Conservation (phyloP, 2,113 vertebrate species). For the Myrmecophaga tridactyla region DNA sequence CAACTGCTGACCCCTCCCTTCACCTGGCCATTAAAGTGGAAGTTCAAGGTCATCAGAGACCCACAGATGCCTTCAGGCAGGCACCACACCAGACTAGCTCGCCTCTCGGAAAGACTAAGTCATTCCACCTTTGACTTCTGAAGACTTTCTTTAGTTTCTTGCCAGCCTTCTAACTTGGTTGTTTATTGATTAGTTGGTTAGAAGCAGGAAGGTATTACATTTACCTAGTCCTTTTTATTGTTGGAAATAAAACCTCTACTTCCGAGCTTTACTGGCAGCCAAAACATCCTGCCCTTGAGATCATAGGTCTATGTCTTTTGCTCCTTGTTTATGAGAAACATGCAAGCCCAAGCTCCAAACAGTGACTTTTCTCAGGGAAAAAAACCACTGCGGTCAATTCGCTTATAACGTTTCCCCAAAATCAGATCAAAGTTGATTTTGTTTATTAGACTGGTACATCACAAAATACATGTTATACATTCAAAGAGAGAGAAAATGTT, state of each 20-base stretch:
- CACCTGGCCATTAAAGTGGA: too few relatives aligned
- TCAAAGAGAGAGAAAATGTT: neutral
- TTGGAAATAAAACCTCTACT: neutral
- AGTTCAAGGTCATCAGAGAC: neutral
- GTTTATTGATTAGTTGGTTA: neutral
- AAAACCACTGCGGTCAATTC: neutral
- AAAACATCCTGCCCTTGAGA: neutral
- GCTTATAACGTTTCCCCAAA: neutral
- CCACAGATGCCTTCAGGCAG: neutral
- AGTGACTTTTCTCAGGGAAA: too few relatives aligned
- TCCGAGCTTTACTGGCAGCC: neutral
- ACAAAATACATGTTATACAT: neutral
- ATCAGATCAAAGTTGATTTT: too few relatives aligned
- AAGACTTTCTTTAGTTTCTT: neutral
- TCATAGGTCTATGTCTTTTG: neutral
- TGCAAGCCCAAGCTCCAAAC: neutral
- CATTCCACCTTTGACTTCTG: neutral
- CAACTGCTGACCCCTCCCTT: neutral
- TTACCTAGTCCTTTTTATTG: rapidly evolving
- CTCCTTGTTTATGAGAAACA: too few relatives aligned
- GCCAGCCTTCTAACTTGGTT: too few relatives aligned
- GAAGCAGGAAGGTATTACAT: neutral
- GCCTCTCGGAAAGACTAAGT: neutral
- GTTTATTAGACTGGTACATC: rapidly evolving
- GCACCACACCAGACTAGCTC: neutral